phyloP scores from a whole-genome alignment of 2,888 invertebrate species.

The Drosophila acutilabella region DNA sequence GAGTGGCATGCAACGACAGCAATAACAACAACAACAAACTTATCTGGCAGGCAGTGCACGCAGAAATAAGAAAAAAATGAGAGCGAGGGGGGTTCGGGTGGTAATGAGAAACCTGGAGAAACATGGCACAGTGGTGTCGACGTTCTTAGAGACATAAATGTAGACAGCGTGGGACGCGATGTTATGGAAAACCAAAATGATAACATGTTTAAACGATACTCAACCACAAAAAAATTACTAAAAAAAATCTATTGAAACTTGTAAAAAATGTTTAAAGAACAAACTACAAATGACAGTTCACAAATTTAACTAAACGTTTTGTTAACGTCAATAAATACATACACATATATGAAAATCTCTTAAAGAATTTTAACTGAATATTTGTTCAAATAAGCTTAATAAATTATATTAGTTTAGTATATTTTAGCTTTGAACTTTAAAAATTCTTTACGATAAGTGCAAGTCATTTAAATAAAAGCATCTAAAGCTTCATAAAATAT shows the following conservation, averaged over 20 bases:
- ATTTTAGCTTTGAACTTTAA: too few relatives aligned
- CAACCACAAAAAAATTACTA: conserved; percentile 13
- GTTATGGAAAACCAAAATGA: conserved; percentile 24
- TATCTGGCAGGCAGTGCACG: conserved; percentile 63
- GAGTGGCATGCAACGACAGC: conserved; percentile 74
- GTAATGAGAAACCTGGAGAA: conserved; percentile 19
- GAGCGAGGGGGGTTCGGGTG: not conserved
- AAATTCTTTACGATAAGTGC: too few relatives aligned
- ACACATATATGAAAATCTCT: too few relatives aligned
- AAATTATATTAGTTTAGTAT: too few relatives aligned
- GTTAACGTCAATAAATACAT: too few relatives aligned
- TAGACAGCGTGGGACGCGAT: conserved; percentile 48
- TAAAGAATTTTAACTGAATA: too few relatives aligned
- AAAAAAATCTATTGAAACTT: conserved; percentile 21
- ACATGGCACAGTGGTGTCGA: conserved; percentile 59
- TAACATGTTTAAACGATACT: conserved; percentile 28
- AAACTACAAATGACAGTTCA: too few relatives aligned
- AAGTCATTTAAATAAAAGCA: too few relatives aligned
- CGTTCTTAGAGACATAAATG: conserved; percentile 40
- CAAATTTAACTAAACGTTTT: too few relatives aligned
- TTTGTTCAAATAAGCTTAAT: too few relatives aligned
- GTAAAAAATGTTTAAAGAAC: not conserved
- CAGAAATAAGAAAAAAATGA: conserved; percentile 13
- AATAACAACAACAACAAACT: conserved; percentile 42
- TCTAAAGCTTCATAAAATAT: too few relatives aligned